phyloP scores from a whole-genome alignment of 2,797 vertebrate genomes.

The Podargus strigoides region DNA sequence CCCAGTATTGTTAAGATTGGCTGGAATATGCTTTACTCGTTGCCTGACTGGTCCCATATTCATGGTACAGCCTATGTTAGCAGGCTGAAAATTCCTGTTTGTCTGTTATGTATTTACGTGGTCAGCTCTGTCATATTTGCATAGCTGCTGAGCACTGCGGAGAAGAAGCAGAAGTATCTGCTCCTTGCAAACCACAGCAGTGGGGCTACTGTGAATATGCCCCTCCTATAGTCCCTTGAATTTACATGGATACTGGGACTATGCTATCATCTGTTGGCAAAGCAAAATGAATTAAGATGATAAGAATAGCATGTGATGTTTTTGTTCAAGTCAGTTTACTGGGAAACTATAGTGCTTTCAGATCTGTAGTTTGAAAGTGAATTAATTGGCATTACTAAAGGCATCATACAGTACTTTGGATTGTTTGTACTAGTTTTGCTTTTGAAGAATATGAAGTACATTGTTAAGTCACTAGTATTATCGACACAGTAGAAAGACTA shows the following conservation, averaged over 20 bases:
- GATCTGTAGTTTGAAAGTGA: neutral
- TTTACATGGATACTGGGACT: neutral
- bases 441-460: neutral
- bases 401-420: neutral
- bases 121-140: neutral
- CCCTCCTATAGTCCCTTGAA: neutral
- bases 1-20: neutral
- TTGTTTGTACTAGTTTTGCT: neutral
- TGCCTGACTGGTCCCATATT: neutral
- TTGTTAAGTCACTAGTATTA: neutral
- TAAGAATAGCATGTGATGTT: neutral
- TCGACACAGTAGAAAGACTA: neutral
- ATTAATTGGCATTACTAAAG: neutral
- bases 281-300: neutral
- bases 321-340: neutral
- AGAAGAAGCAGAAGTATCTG: neutral
- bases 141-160: neutral
- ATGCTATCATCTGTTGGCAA: neutral
- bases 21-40: neutral
- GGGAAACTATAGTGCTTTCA: neutral
- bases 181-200: neutral
- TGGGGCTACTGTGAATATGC: neutral
- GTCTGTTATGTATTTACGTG: accelerated
- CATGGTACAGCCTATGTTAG: neutral
- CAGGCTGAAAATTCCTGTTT: neutral